Evolutionary conservation across 2,113 vertebrate species (phyloP).

Genomic region (Toxostoma redivivum): DNA sequence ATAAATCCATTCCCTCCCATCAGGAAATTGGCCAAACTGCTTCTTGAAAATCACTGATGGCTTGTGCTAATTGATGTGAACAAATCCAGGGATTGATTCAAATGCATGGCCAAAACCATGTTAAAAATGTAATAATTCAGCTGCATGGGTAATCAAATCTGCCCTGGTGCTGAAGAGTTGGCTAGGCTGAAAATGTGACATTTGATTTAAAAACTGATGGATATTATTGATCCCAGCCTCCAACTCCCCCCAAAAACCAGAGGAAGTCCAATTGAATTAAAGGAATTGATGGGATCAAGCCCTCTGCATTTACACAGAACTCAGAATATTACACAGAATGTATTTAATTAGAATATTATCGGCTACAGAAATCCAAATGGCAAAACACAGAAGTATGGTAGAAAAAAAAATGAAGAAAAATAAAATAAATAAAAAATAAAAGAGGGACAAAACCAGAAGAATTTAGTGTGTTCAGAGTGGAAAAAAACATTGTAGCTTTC

Average conservation of each 20-base stretch:
- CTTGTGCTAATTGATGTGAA: background rate
- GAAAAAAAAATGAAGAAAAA: background rate
- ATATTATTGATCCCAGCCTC: background rate
- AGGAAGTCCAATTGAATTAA: background rate
- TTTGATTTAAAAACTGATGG: background rate
- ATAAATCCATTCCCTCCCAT: background rate
- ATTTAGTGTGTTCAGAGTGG: background rate
- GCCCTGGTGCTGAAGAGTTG: background rate
- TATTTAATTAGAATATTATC: background rate
- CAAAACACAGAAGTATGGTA: background rate
- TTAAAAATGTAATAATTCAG: background rate
- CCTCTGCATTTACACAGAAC: background rate
- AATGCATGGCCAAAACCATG: background rate
- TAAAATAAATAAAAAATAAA: background rate
- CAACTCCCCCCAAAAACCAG: background rate
- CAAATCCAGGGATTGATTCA: background rate
- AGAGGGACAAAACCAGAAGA: fast-evolving
- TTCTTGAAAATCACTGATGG: background rate
- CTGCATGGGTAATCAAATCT: background rate
- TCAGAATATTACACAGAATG: background rate
- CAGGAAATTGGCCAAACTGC: background rate
- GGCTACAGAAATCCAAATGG: background rate
- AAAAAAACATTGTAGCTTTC: background rate
- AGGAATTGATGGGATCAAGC: background rate
- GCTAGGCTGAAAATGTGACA: background rate